Conservation (phyloP, 2,797 vertebrate genomes). For the Siniperca undulata region DNA sequence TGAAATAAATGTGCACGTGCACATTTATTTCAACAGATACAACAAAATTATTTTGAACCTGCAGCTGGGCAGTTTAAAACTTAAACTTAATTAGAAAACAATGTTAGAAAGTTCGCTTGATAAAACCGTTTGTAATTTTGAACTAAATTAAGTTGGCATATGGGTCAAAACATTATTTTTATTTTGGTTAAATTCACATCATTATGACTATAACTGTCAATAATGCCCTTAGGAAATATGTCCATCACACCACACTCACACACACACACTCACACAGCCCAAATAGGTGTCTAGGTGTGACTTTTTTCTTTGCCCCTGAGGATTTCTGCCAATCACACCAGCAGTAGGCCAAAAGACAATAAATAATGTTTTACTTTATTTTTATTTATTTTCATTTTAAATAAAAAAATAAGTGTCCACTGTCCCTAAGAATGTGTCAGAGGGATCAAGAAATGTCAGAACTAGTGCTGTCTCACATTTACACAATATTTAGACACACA, state of each 20-base stretch:
- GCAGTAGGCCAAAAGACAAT: slow-evolving; percentile 51
- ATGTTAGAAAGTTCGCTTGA: neutral
- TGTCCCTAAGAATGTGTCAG: slow-evolving; percentile 61
- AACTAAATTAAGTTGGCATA: slow-evolving; percentile 29
- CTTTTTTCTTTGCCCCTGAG: slow-evolving; percentile 65
- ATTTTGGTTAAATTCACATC: slow-evolving; percentile 42
- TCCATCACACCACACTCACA: slow-evolving; percentile 56
- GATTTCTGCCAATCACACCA: slow-evolving; percentile 73
- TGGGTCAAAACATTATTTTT: slow-evolving; percentile 29
- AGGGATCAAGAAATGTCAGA: slow-evolving; percentile 65
- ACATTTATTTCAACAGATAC: neutral
- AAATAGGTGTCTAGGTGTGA: slow-evolving; percentile 34
- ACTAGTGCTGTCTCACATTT: slow-evolving; percentile 44
- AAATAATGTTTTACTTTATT: slow-evolving; percentile 45
- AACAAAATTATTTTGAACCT: neutral
- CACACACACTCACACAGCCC: slow-evolving; percentile 21
- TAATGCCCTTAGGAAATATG: slow-evolving; percentile 71
- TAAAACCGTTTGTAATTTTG: slow-evolving; percentile 2
- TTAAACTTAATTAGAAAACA: neutral
- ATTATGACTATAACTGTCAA: slow-evolving; percentile 60
- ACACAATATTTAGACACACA: slow-evolving; percentile 53
- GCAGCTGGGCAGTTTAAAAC: neutral
- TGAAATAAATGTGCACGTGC: too few species aligned
- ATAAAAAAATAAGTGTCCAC: slow-evolving; percentile 53
- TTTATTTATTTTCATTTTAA: slow-evolving; percentile 64